phyloP scores from a whole-genome alignment of 2,888 invertebrate genomes.

The Anoplius nigerrimus region DNA sequence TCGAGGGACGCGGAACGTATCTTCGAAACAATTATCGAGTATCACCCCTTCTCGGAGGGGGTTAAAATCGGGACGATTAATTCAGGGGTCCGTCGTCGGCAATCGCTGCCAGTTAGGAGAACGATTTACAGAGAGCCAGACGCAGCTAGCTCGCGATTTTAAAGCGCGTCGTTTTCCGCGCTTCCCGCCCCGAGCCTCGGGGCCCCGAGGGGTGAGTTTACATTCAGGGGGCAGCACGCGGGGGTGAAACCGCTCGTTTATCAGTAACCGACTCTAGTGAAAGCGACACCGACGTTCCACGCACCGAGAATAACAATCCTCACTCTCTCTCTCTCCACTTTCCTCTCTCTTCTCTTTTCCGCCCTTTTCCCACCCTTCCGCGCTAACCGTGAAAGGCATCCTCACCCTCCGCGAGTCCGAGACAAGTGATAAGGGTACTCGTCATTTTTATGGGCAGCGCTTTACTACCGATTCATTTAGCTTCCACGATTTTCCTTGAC shows the following conservation, averaged over 20 bases:
- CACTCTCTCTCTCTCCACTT: not conserved
- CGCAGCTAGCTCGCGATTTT: conserved; percentile 4
- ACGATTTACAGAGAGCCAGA: conserved; percentile 60
- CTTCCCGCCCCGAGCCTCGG: conserved; percentile 40
- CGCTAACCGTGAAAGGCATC: conserved; percentile 67
- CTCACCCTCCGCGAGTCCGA: conserved; percentile 42
- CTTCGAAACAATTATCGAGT: not conserved
- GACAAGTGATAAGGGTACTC: not conserved
- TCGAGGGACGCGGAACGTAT: too few species aligned
- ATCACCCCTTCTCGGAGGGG: conserved; percentile 4
- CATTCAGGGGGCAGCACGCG: conserved; percentile 63
- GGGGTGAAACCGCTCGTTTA: conserved; percentile 73
- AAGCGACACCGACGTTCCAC: conserved; percentile 73
- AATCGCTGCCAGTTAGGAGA: conserved; percentile 65
- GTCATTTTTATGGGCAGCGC: conserved; percentile 18
- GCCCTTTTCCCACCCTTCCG: too few species aligned
- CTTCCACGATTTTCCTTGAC: conserved; percentile 13
- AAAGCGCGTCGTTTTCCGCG: conserved; percentile 25
- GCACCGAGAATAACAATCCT: conserved; percentile 72
- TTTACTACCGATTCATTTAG: conserved; percentile 71
- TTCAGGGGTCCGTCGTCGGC: conserved; percentile 62
- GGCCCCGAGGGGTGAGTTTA: conserved; percentile 66
- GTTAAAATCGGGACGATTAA: conserved; percentile 59
- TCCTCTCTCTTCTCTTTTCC: conserved; percentile 24
- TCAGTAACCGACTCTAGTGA: conserved; percentile 74